A percentile compares a stretch with the other conserved stretches of the same genome.
Evolutionary conservation across 1,140 invertebrate species (phyloP).

Genomic region (Acromyrmex echinatior): DNA sequence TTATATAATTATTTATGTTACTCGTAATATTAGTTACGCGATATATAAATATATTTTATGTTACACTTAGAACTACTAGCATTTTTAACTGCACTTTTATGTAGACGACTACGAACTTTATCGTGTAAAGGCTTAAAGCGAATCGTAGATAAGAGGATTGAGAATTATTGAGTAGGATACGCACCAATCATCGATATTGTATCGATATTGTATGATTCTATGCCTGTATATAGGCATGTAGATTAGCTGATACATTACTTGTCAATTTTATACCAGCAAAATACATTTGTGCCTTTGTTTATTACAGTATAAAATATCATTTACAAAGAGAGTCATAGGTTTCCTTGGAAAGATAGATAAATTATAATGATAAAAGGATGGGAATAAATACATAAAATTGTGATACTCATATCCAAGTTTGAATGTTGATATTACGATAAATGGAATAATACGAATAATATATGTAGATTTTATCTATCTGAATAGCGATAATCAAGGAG

Average conservation of each 20-base stretch:
- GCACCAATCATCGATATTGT: not conserved
- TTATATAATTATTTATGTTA: constrained; percentile 1
- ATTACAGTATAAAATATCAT: not conserved
- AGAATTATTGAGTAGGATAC: constrained; percentile 33
- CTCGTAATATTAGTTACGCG: not conserved
- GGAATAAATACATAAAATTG: not conserved
- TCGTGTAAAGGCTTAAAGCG: constrained; percentile 16
- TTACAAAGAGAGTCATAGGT: not conserved
- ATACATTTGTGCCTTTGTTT: not conserved
- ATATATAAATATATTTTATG: not conserved
- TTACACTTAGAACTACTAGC: not conserved
- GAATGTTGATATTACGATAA: not conserved
- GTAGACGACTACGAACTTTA: constrained; percentile 1
- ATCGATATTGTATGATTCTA: constrained; percentile 13
- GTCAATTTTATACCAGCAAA: constrained; percentile 1
- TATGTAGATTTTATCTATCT: constrained; percentile 1
- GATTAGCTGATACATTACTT: not conserved
- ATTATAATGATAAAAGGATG: not conserved
- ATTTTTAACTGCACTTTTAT: not conserved
- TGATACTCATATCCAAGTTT: not conserved
- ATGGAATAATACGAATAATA: not conserved
- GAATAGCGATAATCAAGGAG: not conserved
- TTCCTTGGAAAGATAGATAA: not conserved
- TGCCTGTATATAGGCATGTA: not conserved
- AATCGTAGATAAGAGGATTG: constrained; percentile 51